These are phyloP conservation scores for Ormyrus labotus DNA, from an alignment of 2,888 invertebrate genomes.

Conservation along the genomic window DNA sequence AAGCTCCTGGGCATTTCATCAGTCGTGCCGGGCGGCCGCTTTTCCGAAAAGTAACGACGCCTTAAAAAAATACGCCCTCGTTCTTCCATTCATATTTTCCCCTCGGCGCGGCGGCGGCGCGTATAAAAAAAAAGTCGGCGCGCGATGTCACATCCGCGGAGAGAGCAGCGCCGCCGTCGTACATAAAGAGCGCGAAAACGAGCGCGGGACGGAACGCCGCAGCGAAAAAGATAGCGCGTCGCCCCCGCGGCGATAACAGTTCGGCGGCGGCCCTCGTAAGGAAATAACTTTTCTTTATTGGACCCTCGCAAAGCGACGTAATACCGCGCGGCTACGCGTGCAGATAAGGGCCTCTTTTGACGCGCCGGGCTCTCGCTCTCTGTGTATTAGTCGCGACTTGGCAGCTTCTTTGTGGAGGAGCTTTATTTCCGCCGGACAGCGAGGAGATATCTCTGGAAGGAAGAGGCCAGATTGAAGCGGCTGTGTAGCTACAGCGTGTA, in stretches of 20 bases:
- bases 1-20: no score
- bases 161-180: not conserved
- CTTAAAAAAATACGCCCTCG: conserved; percentile 18
- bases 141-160: not conserved
- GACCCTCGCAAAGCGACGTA: conserved; percentile 54
- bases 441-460: not conserved
- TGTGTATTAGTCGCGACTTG: conserved; percentile 69
- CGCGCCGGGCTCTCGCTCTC: conserved; percentile 56
- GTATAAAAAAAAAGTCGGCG: not conserved
- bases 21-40: not conserved
- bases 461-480: not conserved
- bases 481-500: conserved; percentile 59
- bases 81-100: not conserved
- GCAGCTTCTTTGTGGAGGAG: conserved; percentile 67
- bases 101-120: not conserved
- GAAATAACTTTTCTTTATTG: conserved; percentile 70
- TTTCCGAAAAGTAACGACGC: not conserved
- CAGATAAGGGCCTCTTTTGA: conserved; percentile 60
- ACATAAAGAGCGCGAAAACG: conserved; percentile 13
- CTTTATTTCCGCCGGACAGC: conserved; percentile 67
- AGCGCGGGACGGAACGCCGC: not conserved
- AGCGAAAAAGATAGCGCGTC: conserved; percentile 25
- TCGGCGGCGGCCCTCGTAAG: conserved; percentile 11
- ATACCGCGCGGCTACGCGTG: conserved; percentile 42
- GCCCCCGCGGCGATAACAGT: conserved; percentile 22